Evolutionary conservation across 2,888 invertebrate species (phyloP), one percentile per base, ranked within the genome.

Genomic region (Clepsis dumicolana): DNA sequence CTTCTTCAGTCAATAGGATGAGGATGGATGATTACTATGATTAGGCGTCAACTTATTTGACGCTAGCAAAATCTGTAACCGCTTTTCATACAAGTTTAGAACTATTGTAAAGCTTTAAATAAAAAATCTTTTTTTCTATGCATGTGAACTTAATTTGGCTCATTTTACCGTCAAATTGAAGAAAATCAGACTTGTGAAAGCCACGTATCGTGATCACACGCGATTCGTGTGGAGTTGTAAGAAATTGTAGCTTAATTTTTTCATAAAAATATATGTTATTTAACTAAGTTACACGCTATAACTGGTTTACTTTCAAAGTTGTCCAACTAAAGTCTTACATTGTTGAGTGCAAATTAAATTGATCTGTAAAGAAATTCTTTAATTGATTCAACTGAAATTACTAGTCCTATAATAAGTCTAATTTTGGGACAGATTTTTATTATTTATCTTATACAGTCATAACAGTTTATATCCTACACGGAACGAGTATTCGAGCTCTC

Each of bases 181-280:
- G 48, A 12, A 21, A 48, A 48, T 1, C 12, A 52, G n/a, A 52
- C 25, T 52, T 52, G 24, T 52, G n/a, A 52, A 52, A 24, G 25
- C 52, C 52, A 25, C 14, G 25, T 52, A n/a, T 25, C 52, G 52
- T 52, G 52, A 25, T 52, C 52, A 52, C 52, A 52, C 52, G 52
- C 52, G 24, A 52, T 52, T 52, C 25, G 25, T 52, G 52, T 52
- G 24, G n/a, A 25, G 21, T 48, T 21, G 21, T 48, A 48, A 48
- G 48, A 48, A 48, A 52, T 25, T 25, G 25, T n/a, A n/a, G 14
- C 25, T 24, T 52, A 25, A 24, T n/a, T 52, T 52, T n/a, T 25
- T 41, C 2, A 14, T 12, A 48, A 10, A 21, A 48, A 48, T 7
- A 35, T 35, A 48, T 10, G 44, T 44, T 44, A 18, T 18, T 38